These are phyloP conservation scores for Leptobrachium leishanense DNA, from an alignment of 2,113 vertebrate species.

Conservation along the genomic window DNA sequence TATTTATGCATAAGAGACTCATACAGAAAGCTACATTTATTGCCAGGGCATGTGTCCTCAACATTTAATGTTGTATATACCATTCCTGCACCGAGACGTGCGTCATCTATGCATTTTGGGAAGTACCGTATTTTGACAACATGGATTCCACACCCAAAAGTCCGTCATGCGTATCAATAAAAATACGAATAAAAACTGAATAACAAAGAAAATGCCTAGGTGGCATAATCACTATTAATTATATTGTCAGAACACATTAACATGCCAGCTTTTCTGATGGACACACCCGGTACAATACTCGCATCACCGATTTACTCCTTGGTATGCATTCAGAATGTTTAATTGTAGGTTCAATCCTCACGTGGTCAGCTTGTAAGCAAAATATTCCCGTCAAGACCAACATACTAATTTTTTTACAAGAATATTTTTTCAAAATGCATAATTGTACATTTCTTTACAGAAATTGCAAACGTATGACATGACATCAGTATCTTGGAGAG, in stretches of 20 bases:
- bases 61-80: too few relatives aligned
- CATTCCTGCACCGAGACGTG: too few relatives aligned
- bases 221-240: slow-evolving; percentile 37
- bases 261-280: slow-evolving; percentile 21
- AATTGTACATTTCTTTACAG: neutral
- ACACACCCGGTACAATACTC: slow-evolving; percentile 15
- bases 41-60: too few relatives aligned
- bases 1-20: too few relatives aligned
- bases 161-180: neutral
- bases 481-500: neutral
- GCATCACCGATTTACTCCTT: slow-evolving; percentile 19
- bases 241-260: slow-evolving; percentile 42
- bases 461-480: neutral
- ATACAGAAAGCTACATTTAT: too few relatives aligned
- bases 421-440: neutral
- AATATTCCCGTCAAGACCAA: neutral
- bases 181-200: slow-evolving; percentile 5
- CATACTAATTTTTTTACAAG: neutral
- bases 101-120: too few relatives aligned
- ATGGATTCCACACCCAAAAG: neutral
- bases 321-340: slow-evolving; percentile 37
- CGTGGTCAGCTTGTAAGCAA: neutral
- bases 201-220: slow-evolving; percentile 22
- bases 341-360: slow-evolving; percentile 21
- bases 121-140: neutral